phyloP scores from a whole-genome alignment of 2,113 vertebrate species.

The Hemicordylus capensis region DNA sequence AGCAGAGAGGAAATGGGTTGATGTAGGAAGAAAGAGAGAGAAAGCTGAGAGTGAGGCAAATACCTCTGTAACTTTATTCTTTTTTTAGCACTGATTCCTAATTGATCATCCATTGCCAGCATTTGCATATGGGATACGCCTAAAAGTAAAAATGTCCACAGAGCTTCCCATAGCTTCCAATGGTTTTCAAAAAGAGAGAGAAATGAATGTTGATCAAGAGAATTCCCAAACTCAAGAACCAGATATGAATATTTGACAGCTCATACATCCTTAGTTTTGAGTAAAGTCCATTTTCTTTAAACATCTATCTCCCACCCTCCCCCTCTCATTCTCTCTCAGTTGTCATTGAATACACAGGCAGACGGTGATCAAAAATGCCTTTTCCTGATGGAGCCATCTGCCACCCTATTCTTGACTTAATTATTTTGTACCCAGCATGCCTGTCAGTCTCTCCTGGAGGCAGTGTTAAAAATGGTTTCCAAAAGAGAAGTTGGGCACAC shows the following conservation, averaged over 20 bases:
- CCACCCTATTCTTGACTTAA: conserved; percentile 63
- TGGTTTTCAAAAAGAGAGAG: conserved; percentile 10
- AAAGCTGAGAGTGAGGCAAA: neutral
- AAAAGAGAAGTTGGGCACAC: conserved; percentile 61
- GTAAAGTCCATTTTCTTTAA: conserved; percentile 35
- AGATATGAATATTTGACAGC: conserved; percentile 41
- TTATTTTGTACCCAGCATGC: conserved; percentile 63
- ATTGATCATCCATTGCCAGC: neutral
- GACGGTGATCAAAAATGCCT: conserved; percentile 55
- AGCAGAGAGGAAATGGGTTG: neutral
- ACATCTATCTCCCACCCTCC: neutral
- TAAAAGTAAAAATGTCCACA: neutral
- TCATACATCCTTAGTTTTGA: conserved; percentile 43
- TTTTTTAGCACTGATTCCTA: neutral
- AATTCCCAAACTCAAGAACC: conserved; percentile 43
- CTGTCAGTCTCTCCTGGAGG: conserved; percentile 67
- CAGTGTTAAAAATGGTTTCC: conserved; percentile 63
- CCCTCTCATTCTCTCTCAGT: neutral
- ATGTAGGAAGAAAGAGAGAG: neutral
- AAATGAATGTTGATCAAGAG: conserved; percentile 45
- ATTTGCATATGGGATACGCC: neutral
- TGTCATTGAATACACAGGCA: conserved; percentile 64
- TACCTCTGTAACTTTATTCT: fast-evolving
- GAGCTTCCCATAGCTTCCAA: neutral
- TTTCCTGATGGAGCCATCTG: conserved; percentile 53